These are phyloP conservation scores for Melopsittacus undulatus DNA, from an alignment of 2,797 vertebrate genomes.

Conservation along the genomic window DNA sequence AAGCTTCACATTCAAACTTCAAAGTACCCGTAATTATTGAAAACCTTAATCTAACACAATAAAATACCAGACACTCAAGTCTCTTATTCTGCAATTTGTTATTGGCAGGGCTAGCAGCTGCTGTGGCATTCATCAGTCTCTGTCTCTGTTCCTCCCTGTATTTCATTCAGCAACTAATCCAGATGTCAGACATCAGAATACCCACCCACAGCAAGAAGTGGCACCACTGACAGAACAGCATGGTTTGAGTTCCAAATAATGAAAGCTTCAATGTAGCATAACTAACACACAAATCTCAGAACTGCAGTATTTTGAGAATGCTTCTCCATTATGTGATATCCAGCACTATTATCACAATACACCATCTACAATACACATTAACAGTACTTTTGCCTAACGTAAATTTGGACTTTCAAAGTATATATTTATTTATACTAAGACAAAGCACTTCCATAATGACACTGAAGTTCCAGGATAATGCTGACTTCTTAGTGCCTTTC, in stretches of 20 bases:
- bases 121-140: not conserved
- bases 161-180: not conserved
- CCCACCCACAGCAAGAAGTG: not conserved
- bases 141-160: not conserved
- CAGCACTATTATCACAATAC: not conserved
- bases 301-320: not conserved
- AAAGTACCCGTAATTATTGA: not conserved
- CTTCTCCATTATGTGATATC: not conserved
- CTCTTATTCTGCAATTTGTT: not conserved
- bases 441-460: constrained; percentile 33
- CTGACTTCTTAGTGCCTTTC: not conserved
- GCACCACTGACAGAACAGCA: not conserved
- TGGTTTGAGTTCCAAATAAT: not conserved
- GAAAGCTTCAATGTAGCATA: not conserved
- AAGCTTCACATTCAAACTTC: not conserved
- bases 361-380: not conserved
- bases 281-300: not conserved
- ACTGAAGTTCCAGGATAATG: not conserved
- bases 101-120: not conserved
- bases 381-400: not conserved
- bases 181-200: not conserved
- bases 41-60: not conserved
- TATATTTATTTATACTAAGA: constrained; percentile 51
- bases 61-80: not conserved
- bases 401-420: constrained; percentile 29